Conservation (phyloP, 1,140 invertebrate species). For the Drosophila mayri region DNA sequence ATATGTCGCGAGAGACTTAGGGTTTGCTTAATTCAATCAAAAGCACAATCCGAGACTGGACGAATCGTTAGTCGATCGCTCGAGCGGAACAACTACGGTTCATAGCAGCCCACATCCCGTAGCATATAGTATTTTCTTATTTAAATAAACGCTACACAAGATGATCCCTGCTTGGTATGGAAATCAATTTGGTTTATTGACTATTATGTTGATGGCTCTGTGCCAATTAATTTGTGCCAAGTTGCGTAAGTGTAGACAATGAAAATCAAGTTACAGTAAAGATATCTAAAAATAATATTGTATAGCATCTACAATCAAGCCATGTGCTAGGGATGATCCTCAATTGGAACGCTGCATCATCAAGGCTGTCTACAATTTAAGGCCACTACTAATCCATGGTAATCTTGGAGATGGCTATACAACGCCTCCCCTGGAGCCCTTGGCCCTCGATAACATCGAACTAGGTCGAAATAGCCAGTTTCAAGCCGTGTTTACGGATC, state of each 20-base stretch:
- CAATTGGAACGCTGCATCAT: conserved; percentile 85
- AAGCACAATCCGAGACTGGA: conserved; percentile 41
- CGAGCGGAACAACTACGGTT: conserved; percentile 62
- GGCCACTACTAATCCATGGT: conserved; percentile 86
- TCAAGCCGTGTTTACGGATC: conserved; percentile 69
- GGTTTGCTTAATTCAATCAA: conserved; percentile 76
- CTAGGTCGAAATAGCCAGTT: conserved; percentile 72
- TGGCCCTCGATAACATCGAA: conserved; percentile 77
- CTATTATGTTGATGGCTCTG: conserved; percentile 34
- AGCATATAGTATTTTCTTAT: not conserved
- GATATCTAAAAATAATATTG: not conserved
- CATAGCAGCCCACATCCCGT: conserved; percentile 8
- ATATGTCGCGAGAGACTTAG: conserved; percentile 40
- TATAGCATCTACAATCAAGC: conserved; percentile 85
- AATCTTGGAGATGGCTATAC: conserved; percentile 78
- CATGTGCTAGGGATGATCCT: conserved; percentile 85
- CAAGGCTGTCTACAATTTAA: conserved; percentile 85
- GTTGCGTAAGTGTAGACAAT: conserved; percentile 48
- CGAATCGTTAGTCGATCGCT: conserved; percentile 71
- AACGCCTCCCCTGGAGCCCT: conserved; percentile 75
- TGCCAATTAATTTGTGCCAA: conserved; percentile 53
- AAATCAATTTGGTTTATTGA: conserved; percentile 12
- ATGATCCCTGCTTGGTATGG: conserved; percentile 37
- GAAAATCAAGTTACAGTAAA: not conserved
- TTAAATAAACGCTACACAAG: conserved; percentile 32